These are phyloP conservation scores for Probaryconus sp. DNA, from an alignment of 1,140 invertebrate species.

Conservation along the genomic window DNA sequence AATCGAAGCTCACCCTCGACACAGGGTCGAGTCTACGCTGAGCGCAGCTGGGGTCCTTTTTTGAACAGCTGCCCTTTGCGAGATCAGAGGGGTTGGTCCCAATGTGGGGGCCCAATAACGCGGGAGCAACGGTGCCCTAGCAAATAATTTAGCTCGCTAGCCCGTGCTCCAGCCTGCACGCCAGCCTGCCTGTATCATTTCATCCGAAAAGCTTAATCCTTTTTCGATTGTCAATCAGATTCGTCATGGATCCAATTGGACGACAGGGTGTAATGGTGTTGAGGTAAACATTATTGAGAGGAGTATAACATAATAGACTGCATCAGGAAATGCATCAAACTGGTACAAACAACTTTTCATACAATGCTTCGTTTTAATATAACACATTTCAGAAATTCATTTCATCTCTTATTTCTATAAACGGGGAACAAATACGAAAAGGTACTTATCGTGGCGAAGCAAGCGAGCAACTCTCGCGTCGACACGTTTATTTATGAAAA, in stretches of 20 bases:
- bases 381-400: too few species aligned
- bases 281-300: constrained; percentile 12
- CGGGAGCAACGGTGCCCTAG: constrained; percentile 48
- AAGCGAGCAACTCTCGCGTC: too few species aligned
- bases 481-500: too few species aligned
- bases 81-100: constrained; percentile 55
- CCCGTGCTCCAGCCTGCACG: too few species aligned
- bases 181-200: constrained; percentile 49
- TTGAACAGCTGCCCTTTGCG: constrained; percentile 70
- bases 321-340: constrained; percentile 1
- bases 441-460: too few species aligned
- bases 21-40: too few species aligned
- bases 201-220: constrained; percentile 69
- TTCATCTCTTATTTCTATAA: too few species aligned
- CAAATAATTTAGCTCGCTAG: constrained; percentile 56
- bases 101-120: constrained; percentile 38
- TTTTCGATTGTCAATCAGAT: constrained; percentile 70
- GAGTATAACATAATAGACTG: background rate
- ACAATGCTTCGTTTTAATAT: too few species aligned
- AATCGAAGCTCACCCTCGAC: constrained; percentile 65
- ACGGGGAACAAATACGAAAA: too few species aligned
- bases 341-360: too few species aligned
- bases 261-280: constrained; percentile 19
- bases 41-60: constrained; percentile 70
- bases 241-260: constrained; percentile 56